Evolutionary conservation across 2,888 invertebrate species (phyloP), one percentile per base, ranked within the genome.

Genomic region (Melikaiella ostensackeni): DNA sequence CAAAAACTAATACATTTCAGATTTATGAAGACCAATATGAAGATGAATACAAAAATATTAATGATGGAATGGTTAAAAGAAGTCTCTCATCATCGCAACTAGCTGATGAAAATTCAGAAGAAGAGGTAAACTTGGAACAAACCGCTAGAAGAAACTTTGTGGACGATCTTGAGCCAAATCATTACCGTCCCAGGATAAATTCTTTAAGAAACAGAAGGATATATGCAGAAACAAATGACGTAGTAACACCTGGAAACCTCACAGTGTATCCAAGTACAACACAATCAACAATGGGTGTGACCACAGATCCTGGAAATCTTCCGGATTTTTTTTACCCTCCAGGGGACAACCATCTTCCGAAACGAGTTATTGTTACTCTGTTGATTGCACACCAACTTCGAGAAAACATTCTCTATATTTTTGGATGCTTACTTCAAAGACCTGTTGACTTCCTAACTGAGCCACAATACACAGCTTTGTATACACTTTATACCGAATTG

Each of bases 391-490:
- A 27, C 9, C 46, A 19, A 16, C 78, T 86, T 21, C 82, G 85
- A 27, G 79, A 81, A 16, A 85, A 86, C 42, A 74, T 82, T 11
- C 75, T 86, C 16, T 77, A 46, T 30, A 66, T 85, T 1, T 84
- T 87, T 74, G 84, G 85, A 19, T 84, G 79, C 42, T 57, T 84
- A 21, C 77, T 86, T 19, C 77, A 82, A 73, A 75, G 79, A 8
- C 78, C 76, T 8, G 61, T 77, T 7, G 79, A 55, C n/a, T 59
- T 24, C 21, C 74, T 87, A 42, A 79, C 80, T 13, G 57, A 24
- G 8, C 78, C 82, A 11, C 83, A 86, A 42, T 84, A 84, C 73
- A 55, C 75, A 21, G 80, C 86, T 1, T 77, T 87, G 11, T 74
- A 81, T 33, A 55, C 80, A 27, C 78, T 86, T 73, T 79, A 80